phyloP scores from a whole-genome alignment of 1,140 invertebrate species.

The Rhysida immarginata region DNA sequence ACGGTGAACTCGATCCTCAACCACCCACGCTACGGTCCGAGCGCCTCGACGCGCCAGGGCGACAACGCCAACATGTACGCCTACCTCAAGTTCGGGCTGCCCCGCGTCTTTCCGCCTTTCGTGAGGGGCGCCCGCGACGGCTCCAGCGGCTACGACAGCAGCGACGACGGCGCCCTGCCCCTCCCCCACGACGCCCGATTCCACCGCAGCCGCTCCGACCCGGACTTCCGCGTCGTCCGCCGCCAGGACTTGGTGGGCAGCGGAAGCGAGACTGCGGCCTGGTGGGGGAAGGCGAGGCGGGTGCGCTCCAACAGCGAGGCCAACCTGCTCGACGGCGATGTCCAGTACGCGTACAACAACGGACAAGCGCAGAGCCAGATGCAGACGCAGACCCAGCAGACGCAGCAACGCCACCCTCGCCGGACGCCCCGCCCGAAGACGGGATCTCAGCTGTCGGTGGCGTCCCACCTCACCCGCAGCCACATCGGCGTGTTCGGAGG shows the following conservation, averaged over 20 bases:
- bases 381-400: too few species aligned
- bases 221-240: constrained; percentile 43
- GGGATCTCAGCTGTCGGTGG: constrained; percentile 18
- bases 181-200: not conserved
- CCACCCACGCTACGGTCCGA: constrained; percentile 46
- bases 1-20: constrained; percentile 87
- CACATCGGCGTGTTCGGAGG: constrained; percentile 6
- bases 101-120: constrained; percentile 73
- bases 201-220: constrained; percentile 43
- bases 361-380: too few species aligned
- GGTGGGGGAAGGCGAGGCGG: constrained; percentile 13
- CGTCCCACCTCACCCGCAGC: constrained; percentile 13
- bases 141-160: constrained; percentile 76
- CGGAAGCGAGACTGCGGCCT: constrained; percentile 11
- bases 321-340: constrained; percentile 47
- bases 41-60: constrained; percentile 33
- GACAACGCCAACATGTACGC: constrained; percentile 77
- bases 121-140: constrained; percentile 32
- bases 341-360: constrained; percentile 6
- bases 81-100: constrained; percentile 81
- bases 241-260: constrained; percentile 7
- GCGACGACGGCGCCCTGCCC: constrained; percentile 37
- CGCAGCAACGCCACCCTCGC: too few species aligned
- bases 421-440: constrained; percentile 11
- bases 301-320: constrained; percentile 43